Evolutionary conservation across 2,888 invertebrate genomes (phyloP), one percentile per base, ranked within the genome.

Genomic region (Melolontha melolontha): DNA sequence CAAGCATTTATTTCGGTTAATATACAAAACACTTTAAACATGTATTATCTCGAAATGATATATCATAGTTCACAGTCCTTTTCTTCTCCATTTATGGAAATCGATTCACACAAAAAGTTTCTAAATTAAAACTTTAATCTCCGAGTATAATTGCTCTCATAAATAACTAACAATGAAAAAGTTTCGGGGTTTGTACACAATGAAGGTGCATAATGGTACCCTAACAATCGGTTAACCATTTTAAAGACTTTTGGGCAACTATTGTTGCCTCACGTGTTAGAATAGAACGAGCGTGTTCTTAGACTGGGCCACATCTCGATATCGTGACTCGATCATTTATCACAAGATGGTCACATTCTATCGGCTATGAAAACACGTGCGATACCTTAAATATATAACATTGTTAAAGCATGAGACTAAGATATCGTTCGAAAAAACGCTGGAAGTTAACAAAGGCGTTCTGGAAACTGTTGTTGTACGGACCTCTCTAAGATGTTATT

Each of bases 181-280:
- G 14, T 44, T 44, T 44, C n/a, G 34, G 14, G 29, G 29, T 14
- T 29, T 29, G 29, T 52, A 52, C 14, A 52, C 34, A 49, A 49
- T 49, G 22, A 17, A 49, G 6, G 49, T 17, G 22, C 11, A 22
- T 11, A 49, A 49, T 49, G n/a, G 22, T 5, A 11, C 22, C 7
- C 17, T 44, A 49, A 49, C 17, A 17, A 17, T 22, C 22, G 73
- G 73, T 73, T 73, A 73, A 73, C 73, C 73, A 71, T 71, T 73
- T 70, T 71, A 73, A 73, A 71, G 73, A 68, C 70, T 73, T 71
- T 72, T 65, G 70, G 73, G 70, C 70, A 67, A 47, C 68, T 47
- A 70, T 73, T 73, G 73, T 73, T 71, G 66, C 68, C 68, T 73
- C 72, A 73, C 72, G 72, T 73, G 72, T 72, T 72, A 67, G 70